Base-by-base conservation (phyloP, 2,888 invertebrate species). In the Synergus itoensis region DNA sequence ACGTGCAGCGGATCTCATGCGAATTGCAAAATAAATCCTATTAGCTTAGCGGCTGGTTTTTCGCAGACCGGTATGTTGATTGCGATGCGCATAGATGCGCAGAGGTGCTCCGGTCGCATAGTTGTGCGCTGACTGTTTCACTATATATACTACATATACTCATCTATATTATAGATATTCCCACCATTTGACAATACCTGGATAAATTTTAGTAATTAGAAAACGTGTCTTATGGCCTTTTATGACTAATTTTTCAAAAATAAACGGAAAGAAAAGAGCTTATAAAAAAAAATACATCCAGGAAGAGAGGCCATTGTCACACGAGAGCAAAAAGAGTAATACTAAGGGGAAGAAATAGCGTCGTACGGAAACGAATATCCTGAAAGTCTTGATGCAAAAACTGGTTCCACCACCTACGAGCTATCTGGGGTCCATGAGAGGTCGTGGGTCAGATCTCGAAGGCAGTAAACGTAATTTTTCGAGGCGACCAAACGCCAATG, bases 351-450 rank as follows among this genome's bases (percentile, higher is more conserved):
- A 28, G 76, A 65, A 82, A 86, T 85, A 84, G 85, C 84, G 83
- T 83, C 81, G 83, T 80, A 86, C 83, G 86, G 86, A 84, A 87
- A 87, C 83, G 85, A 86, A 86, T 81, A 84, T 81, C 80, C 83
- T 64, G 83, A 83, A 84, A 81, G 83, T 69, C 80, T 78, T 83
- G 82, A 80, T 78, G 83, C 80, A 85, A 86, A 88, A 88, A 87
- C 89, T 88, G 88, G 89, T 88, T 86, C 84, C 83, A 78, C 89
- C 86, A 87, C 88, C 87, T 87, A 88, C 87, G 82, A 84, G 76
- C 81, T 84, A 86, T 87, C 87, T 83, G 80, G 82, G 53, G 83
- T 78, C 83, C 85, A 79, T 76, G 41, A 77, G 84, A 77, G 88
- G 87, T 88, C 82, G 87, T 77, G 79, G 89, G 88, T 88, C 88